Base-by-base conservation (phyloP, 2,113 vertebrate genomes). In the Microcebus jonahi region DNA sequence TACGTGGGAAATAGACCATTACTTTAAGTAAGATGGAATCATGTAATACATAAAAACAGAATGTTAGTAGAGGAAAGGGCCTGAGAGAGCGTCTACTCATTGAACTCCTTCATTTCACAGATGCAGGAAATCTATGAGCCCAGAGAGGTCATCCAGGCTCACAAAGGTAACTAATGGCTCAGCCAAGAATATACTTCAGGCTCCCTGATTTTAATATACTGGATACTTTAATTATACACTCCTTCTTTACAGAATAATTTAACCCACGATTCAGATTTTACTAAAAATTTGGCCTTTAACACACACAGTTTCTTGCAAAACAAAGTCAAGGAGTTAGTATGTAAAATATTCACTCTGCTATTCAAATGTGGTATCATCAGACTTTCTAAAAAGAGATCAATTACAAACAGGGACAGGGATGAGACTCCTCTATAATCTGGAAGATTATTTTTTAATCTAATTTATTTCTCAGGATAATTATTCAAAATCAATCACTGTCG, bases 401-500 rank as follows among this genome's bases (percentile, higher is more conserved):
- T 98, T 98, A 97, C 81, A 96, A 97, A 97, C 90, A 96, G 94
- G 94, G 94, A 97, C 90, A 96, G 93, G 94, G 94, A 97, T 80
- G 95, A 96, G 96, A 97, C 93, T 97, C 84, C 95, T 92, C 82
- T 95, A 91, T 98, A 99, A 98, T 98, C 97, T 98, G 67, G 96
- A 98, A 98, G 98, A 98, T 98, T 98, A 98, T 98, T 97, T 98
- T 98, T 97, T 99, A 99, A 99, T 98, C 97, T 98, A 98, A 98
- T 99, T 99, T 94, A 97, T 84, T 68, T 98, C 97, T 98, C 95
- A 96, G 97, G 90, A 98, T 99, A 99, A 99, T 99, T 99, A 98
- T 97, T 98, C 89, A 97, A 97, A 98, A 99, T 99, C 98, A 98
- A 98, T 99, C 99, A 99, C 98, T 99, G 98, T 99, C 98, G 96